A percentile compares a stretch with the other conserved stretches of the same genome.
phyloP scores from a whole-genome alignment of 2,888 invertebrate species.

The Rutpela maculata region DNA sequence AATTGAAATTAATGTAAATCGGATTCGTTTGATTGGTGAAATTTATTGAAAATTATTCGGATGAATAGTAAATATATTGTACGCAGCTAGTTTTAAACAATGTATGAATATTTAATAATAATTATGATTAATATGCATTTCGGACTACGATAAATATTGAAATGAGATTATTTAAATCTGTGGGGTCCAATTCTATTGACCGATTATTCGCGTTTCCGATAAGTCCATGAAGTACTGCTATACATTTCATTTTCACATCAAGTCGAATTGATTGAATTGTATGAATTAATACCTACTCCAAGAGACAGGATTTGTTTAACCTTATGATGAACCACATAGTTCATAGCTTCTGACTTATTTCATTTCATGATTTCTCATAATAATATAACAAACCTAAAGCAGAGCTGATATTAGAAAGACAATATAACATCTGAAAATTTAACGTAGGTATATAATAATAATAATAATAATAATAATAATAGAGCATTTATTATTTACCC shows the following conservation, averaged over 20 bases:
- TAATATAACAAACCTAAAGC: no score
- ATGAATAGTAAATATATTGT: conserved; percentile 3
- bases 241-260: neutral
- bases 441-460: no score
- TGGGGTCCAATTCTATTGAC: neutral
- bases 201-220: conserved; percentile 9
- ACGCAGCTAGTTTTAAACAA: neutral
- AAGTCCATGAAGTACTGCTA: neutral
- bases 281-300: conserved; percentile 2
- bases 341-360: neutral
- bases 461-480: no score
- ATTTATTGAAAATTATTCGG: conserved; percentile 7
- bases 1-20: conserved; percentile 7
- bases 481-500: no score
- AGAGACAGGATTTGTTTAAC: conserved; percentile 16
- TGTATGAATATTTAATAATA: neutral
- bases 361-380: neutral
- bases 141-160: neutral
- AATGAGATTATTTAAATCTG: neutral
- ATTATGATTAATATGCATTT: neutral
- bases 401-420: no score
- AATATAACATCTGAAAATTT: no score
- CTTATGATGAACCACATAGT: neutral
- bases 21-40: neutral
- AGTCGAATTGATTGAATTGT: conserved; percentile 14